Evolutionary conservation across 2,797 vertebrate species (phyloP).

Genomic region (Chelmon rostratus): DNA sequence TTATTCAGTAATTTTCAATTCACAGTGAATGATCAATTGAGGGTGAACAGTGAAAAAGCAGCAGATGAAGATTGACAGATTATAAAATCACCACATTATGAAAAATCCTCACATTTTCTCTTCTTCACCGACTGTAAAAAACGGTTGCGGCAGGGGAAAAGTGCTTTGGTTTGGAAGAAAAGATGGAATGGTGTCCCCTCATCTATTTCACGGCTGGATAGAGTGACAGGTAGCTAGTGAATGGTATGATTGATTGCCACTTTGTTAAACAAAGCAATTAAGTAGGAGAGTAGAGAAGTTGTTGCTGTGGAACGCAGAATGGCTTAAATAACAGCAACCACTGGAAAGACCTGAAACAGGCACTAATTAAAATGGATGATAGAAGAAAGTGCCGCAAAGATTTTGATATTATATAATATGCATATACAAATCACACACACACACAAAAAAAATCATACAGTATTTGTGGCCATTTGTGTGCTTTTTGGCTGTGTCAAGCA

Average conservation of each 20-base stretch:
- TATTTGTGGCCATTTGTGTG: not conserved
- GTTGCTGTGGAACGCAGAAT: constrained; percentile 62
- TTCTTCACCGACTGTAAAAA: constrained; percentile 65
- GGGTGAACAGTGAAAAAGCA: constrained; percentile 36
- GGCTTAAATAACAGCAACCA: constrained; percentile 74
- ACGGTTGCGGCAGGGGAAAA: constrained; percentile 35
- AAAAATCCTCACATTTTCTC: constrained; percentile 53
- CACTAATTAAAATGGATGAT: constrained; percentile 81
- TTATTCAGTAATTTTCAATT: constrained; percentile 50
- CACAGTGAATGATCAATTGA: constrained; percentile 40
- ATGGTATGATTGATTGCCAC: constrained; percentile 85
- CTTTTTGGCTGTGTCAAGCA: not conserved
- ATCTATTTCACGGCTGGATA: constrained; percentile 81
- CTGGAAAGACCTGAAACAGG: constrained; percentile 66
- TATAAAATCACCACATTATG: constrained; percentile 54
- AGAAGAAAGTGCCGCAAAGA: constrained; percentile 36
- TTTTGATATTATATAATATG: constrained; percentile 28
- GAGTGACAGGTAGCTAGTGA: constrained; percentile 79
- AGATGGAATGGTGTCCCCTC: constrained; percentile 72
- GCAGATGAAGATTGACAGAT: constrained; percentile 70
- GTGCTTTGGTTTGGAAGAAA: constrained; percentile 57
- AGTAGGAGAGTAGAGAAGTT: constrained; percentile 69
- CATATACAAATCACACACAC: constrained; percentile 17
- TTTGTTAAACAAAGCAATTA: constrained; percentile 87
- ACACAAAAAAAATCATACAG: not conserved